Percentiles rank a stretch among this genome's conserved stretches.
These are phyloP conservation scores for Bombycilla garrulus DNA, from an alignment of 2,113 vertebrate species.

Conservation along the genomic window DNA sequence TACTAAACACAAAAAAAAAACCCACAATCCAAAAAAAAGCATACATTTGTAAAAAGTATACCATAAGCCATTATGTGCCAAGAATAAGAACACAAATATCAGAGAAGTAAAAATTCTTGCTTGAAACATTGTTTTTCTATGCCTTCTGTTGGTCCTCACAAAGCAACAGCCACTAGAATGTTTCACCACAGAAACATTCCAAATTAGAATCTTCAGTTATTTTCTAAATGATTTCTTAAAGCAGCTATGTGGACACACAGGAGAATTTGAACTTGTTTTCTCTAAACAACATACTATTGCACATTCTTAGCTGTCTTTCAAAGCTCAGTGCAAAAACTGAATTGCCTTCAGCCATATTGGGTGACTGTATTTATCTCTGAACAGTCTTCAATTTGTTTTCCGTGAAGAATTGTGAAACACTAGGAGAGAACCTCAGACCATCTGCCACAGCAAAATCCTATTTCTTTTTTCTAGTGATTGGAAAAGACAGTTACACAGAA, in stretches of 20 bases:
- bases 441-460: neutral
- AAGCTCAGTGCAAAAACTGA: neutral
- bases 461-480: neutral
- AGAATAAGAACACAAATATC: neutral
- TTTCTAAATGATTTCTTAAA: neutral
- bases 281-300: neutral
- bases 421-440: neutral
- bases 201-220: neutral
- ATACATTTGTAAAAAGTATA: neutral
- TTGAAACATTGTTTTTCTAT: neutral
- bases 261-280: neutral
- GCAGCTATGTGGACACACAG: neutral
- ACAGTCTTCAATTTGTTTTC: neutral
- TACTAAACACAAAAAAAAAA: neutral
- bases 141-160: neutral
- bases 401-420: neutral
- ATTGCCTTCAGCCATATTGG: neutral
- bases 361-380: neutral
- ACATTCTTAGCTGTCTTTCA: neutral
- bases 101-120: neutral
- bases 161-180: neutral
- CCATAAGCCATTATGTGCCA: neutral
- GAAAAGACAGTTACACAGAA: neutral
- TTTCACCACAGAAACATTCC: neutral
- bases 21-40: neutral